Base-by-base conservation (phyloP, 2,888 invertebrate species). In the Deroplatys truncata region DNA sequence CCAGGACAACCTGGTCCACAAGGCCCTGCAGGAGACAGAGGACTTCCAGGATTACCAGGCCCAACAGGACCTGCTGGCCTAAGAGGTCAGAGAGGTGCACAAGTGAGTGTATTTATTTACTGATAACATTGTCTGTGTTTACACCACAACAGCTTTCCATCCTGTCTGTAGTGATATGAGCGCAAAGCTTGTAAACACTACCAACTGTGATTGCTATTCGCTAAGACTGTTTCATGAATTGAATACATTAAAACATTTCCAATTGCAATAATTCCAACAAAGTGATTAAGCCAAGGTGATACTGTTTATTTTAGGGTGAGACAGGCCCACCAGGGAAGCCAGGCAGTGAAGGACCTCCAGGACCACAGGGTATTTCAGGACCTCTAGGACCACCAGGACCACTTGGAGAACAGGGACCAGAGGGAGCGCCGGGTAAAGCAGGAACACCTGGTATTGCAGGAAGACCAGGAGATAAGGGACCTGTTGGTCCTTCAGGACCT, bases 401-500 rank as follows among this genome's bases (percentile, higher is more conserved):
- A 0, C 93, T 94, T 92, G 96, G 96, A n/a, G 92, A 92, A 90
- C 94, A 94, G 25, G 95, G 95, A 0, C 94, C 95, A 3, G 95
- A 95, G 87, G 96, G 96, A 83, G 92, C 95, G 1, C 93, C 95
- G 0, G 97, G 97, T 10, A 97, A 97, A 92, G 94, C 95, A 88
- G 97, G 97, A 4, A 95, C 95, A 82, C 95, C 96, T 0, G 97
- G 97, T 85, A 95, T 97, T 91, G 92, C 96, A 5, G 97, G 97
- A 82, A 94, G 97, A 91, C 95, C 96, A 29, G 97, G 97, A 31
- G 97, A 97, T 92, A 97, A 97, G 92, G 97, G 97, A 88, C 96
- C 96, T 0, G 93, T 94, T 28, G 97, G 97, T 88, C 93, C 94
- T 88, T 93, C 95, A 10, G 97, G 97, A 7, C 93, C 94, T 88